A percentile compares a stretch with the other conserved stretches of the same genome.
These are phyloP conservation scores for Drosophila insularis DNA, from an alignment of 1,140 invertebrate species.

Conservation along the genomic window DNA sequence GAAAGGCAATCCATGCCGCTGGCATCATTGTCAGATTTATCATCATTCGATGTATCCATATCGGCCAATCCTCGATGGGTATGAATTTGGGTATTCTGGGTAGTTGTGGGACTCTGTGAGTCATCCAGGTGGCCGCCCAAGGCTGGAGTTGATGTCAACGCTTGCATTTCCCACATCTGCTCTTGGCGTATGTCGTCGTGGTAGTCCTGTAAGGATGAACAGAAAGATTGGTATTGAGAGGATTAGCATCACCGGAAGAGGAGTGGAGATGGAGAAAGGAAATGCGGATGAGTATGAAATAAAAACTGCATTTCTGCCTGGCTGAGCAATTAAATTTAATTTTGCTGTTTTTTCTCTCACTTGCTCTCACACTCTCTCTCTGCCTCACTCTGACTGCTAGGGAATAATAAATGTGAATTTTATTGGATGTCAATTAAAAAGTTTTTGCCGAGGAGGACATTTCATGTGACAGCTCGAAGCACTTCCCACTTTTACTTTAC, in stretches of 20 bases:
- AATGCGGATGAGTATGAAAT: not conserved
- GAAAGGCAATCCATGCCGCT: constrained; percentile 78
- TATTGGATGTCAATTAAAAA: constrained; percentile 80
- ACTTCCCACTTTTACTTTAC: not conserved
- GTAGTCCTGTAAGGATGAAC: constrained; percentile 85
- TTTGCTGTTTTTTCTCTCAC: constrained; percentile 33
- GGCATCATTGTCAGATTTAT: constrained; percentile 73
- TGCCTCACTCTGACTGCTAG: constrained; percentile 1
- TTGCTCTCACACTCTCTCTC: not conserved
- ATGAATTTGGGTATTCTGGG: constrained; percentile 2
- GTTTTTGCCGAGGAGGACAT: constrained; percentile 60
- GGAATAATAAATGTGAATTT: constrained; percentile 75
- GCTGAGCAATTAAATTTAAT: constrained; percentile 74
- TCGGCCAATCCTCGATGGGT: constrained; percentile 65
- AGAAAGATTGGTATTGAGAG: not conserved
- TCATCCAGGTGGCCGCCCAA: constrained; percentile 69
- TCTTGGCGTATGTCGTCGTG: constrained; percentile 93
- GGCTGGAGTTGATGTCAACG: constrained; percentile 84
- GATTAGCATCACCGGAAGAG: constrained; percentile 28
- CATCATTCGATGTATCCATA: constrained; percentile 81
- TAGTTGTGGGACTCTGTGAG: constrained; percentile 72
- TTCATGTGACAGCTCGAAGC: constrained; percentile 30
- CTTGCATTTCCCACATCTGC: constrained; percentile 93
- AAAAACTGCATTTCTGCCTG: constrained; percentile 5
- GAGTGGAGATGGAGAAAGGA: not conserved